These are phyloP conservation scores for Branchinecta lynchi DNA, from an alignment of 1,140 invertebrate species.

Conservation along the genomic window DNA sequence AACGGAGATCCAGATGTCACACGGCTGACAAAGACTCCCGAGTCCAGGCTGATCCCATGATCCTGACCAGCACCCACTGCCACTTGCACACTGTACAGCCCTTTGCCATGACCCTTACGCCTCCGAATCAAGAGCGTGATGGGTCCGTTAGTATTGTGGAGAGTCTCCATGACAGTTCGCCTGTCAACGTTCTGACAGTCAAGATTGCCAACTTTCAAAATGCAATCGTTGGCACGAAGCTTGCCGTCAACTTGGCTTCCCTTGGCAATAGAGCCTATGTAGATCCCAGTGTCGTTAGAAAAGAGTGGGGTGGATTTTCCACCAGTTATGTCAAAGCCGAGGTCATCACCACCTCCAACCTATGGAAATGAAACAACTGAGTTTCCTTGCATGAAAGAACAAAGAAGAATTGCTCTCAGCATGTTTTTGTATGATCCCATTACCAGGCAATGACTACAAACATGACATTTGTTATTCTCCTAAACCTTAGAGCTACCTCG, in stretches of 20 bases:
- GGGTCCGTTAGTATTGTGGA: constrained; percentile 40
- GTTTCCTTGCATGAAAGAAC: constrained; percentile 14
- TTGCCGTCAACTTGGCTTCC: constrained; percentile 72
- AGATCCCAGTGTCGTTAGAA: constrained; percentile 62
- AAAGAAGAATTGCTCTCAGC: constrained; percentile 11
- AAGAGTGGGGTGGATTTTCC: constrained; percentile 65
- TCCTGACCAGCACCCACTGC: constrained; percentile 31
- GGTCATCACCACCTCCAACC: constrained; percentile 35
- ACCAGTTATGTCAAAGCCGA: constrained; percentile 68
- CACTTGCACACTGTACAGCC: constrained; percentile 16
- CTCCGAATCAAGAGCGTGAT: constrained; percentile 49
- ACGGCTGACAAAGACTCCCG: constrained; percentile 70
- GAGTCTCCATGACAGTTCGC: constrained; percentile 50
- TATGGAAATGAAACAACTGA: not conserved
- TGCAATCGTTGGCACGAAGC: constrained; percentile 63
- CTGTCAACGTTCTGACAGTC: constrained; percentile 56
- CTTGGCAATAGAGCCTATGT: constrained; percentile 56
- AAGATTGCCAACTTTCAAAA: constrained; percentile 58
- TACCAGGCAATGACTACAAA: too few relatives aligned
- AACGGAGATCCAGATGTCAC: constrained; percentile 72
- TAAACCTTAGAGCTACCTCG: too few relatives aligned
- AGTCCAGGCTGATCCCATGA: constrained; percentile 60
- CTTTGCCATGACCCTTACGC: constrained; percentile 29
- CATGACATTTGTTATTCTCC: too few relatives aligned
- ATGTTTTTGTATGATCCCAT: too few relatives aligned